Percentiles rank a stretch among this genome's conserved stretches.
These are phyloP conservation scores for Acyrthosiphon pisum DNA, from an alignment of 1,140 invertebrate genomes.

Conservation along the genomic window DNA sequence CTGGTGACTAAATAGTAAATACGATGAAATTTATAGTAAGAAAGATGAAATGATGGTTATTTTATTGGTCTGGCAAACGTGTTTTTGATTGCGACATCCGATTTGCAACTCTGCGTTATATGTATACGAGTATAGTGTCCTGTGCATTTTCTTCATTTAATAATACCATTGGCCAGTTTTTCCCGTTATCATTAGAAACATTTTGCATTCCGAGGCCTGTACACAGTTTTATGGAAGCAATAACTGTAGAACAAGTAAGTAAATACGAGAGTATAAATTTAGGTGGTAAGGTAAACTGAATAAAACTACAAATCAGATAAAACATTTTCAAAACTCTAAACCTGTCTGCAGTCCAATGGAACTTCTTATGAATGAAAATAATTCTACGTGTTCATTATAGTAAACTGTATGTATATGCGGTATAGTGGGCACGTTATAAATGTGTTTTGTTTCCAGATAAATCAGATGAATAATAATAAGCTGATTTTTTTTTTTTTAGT, in stretches of 20 bases:
- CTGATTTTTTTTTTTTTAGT: not conserved
- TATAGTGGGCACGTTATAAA: slow-evolving; percentile 21
- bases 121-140: not conserved
- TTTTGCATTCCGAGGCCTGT: not conserved
- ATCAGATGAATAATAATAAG: slow-evolving; percentile 51
- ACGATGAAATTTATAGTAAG: not conserved
- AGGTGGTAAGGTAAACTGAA: not conserved
- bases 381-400: slow-evolving; percentile 54
- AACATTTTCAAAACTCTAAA: slow-evolving; percentile 23
- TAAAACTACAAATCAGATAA: slow-evolving; percentile 26
- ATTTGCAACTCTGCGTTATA: slow-evolving; percentile 36
- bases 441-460: slow-evolving; percentile 40
- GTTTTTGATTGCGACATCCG: slow-evolving; percentile 44
- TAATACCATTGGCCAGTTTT: slow-evolving; percentile 1
- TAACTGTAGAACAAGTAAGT: not conserved
- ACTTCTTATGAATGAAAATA: slow-evolving; percentile 52
- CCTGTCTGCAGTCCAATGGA: not conserved
- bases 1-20: not conserved
- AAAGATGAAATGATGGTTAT: slow-evolving; percentile 35
- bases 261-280: slow-evolving; percentile 15
- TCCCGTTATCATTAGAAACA: slow-evolving; percentile 20
- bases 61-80: slow-evolving; percentile 34
- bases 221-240: slow-evolving; percentile 38
- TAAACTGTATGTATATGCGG: not conserved
- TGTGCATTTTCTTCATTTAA: slow-evolving; percentile 10